Evolutionary conservation across 2,888 invertebrate species (phyloP).

Genomic region (Pheosia tremula): DNA sequence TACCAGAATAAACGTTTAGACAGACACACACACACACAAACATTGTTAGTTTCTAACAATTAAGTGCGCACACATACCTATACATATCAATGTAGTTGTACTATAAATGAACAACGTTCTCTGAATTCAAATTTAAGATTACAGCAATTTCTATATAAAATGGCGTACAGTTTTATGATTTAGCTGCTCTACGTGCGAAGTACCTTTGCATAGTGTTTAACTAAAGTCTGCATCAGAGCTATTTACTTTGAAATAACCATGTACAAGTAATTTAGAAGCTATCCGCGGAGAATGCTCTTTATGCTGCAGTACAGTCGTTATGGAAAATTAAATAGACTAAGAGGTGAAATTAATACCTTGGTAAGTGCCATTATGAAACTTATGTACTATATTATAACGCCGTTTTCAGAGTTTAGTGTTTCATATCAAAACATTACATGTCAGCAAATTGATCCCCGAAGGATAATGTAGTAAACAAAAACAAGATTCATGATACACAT

Average conservation of each 20-base stretch:
- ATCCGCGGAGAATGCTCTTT: background rate
- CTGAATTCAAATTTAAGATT: background rate
- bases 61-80: no score
- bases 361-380: no score
- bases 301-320: background rate
- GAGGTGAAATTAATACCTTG: no score
- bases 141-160: background rate
- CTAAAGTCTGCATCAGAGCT: background rate
- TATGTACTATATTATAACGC: no score
- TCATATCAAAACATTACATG: background rate
- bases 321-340: no score
- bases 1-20: no score
- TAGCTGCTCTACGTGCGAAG: background rate
- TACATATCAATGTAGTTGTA: no score
- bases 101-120: background rate
- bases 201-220: background rate
- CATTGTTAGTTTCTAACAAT: no score
- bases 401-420: background rate
- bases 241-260: background rate
- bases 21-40: no score
- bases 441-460: background rate
- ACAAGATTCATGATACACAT: background rate
- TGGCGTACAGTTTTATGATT: background rate
- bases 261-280: background rate
- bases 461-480: slow-evolving; percentile 1